These are phyloP conservation scores for Eupithecia subumbrata DNA, from an alignment of 2,888 invertebrate species.

Conservation along the genomic window DNA sequence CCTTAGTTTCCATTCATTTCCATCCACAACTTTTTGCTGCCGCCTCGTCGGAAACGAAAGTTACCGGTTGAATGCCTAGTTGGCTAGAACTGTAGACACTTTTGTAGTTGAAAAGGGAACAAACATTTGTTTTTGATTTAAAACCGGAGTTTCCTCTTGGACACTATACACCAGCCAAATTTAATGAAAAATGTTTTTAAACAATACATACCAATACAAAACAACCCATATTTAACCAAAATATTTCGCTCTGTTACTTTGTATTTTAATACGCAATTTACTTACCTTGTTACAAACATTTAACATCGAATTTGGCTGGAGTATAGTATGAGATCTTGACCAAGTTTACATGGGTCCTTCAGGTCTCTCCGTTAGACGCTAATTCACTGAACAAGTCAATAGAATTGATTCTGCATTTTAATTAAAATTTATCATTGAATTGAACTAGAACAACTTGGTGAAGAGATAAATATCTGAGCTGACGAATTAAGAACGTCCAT, in stretches of 20 bases:
- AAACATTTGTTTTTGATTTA: not conserved
- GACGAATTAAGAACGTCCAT: not conserved
- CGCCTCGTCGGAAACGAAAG: not conserved
- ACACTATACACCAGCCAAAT: too few species aligned
- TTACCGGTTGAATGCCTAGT: not conserved
- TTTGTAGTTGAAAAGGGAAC: not conserved
- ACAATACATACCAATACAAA: too few species aligned
- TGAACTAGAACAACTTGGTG: not conserved
- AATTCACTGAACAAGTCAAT: not conserved
- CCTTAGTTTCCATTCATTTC: conserved; percentile 2
- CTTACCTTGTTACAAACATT: too few species aligned
- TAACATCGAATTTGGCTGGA: too few species aligned
- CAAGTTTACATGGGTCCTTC: not conserved
- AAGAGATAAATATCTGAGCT: not conserved
- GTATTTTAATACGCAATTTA: too few species aligned
- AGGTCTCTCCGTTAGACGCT: not conserved
- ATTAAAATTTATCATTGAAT: not conserved
- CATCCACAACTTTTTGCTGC: not conserved
- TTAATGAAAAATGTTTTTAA: too few species aligned
- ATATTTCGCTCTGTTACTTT: too few species aligned
- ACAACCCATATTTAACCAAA: too few species aligned
- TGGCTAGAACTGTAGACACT: not conserved
- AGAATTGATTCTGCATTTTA: not conserved
- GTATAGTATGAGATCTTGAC: not conserved
- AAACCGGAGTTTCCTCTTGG: not conserved